A percentile compares a stretch with the other conserved stretches of the same genome.
These are phyloP conservation scores for Petroica traversi DNA, from an alignment of 2,113 vertebrate species.

Conservation along the genomic window DNA sequence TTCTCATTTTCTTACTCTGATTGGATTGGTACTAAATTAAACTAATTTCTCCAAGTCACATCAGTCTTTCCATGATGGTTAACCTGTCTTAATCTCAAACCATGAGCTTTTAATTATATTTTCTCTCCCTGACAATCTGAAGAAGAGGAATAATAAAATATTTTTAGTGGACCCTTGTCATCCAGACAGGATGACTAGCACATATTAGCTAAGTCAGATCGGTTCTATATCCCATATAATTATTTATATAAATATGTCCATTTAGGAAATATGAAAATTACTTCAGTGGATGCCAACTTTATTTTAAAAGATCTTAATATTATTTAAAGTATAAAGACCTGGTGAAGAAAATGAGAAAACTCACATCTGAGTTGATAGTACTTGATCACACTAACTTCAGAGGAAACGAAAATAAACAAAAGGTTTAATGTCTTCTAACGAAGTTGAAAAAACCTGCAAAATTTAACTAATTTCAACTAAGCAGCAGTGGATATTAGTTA, in stretches of 20 bases:
- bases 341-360: neutral
- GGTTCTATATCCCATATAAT: neutral
- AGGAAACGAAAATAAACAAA: neutral
- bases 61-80: neutral
- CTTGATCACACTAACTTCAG: neutral
- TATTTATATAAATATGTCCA: neutral
- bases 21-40: neutral
- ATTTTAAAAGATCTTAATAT: neutral
- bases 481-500: neutral
- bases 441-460: neutral
- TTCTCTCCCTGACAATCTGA: neutral
- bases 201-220: neutral
- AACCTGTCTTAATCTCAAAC: neutral
- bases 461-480: neutral
- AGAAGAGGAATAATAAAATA: neutral
- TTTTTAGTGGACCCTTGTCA: neutral
- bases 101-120: neutral
- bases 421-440: accelerated
- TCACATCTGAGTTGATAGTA: neutral
- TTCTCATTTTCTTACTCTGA: neutral
- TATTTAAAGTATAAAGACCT: neutral
- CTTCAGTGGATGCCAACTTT: neutral
- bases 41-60: neutral
- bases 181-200: neutral
- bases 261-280: neutral